These are phyloP conservation scores for Pangasius macronema DNA, from an alignment of 2,797 vertebrate species.

Conservation along the genomic window DNA sequence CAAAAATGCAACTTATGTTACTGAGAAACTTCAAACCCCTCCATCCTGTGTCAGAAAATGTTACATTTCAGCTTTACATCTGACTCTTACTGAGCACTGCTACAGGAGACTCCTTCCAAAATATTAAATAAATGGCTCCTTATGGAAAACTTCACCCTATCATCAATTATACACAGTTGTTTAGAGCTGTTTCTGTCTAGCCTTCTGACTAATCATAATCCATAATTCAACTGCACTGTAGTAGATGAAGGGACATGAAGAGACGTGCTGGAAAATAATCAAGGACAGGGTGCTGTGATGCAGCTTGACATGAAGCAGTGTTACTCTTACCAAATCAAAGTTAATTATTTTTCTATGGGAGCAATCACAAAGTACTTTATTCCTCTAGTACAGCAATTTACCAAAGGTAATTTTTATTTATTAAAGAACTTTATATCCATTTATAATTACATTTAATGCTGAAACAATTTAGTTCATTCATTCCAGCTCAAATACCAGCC, in stretches of 20 bases:
- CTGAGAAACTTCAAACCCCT: background rate
- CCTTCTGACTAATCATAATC: too few relatives aligned
- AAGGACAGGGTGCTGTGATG: background rate
- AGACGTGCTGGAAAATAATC: background rate
- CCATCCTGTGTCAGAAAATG: background rate
- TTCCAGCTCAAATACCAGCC: too few relatives aligned
- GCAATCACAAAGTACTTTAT: too few relatives aligned
- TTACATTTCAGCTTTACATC: background rate
- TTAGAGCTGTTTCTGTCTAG: too few relatives aligned
- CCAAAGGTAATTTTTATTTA: too few relatives aligned
- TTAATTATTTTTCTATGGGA: too few relatives aligned
- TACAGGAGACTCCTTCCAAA: background rate
- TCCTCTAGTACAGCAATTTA: too few relatives aligned
- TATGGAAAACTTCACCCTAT: background rate
- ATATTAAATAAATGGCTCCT: background rate
- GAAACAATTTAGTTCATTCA: background rate
- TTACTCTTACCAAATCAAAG: too few relatives aligned
- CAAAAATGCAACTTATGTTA: too few relatives aligned
- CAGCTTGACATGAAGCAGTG: background rate
- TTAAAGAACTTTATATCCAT: background rate
- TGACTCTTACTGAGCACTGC: background rate
- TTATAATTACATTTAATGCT: background rate
- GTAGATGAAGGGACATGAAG: too few relatives aligned
- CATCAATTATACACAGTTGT: background rate
- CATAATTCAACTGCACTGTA: too few relatives aligned